Percentiles rank a stretch among this genome's conserved stretches.
Evolutionary conservation across 2,888 invertebrate genomes (phyloP).

Genomic region (Congeria kusceri): DNA sequence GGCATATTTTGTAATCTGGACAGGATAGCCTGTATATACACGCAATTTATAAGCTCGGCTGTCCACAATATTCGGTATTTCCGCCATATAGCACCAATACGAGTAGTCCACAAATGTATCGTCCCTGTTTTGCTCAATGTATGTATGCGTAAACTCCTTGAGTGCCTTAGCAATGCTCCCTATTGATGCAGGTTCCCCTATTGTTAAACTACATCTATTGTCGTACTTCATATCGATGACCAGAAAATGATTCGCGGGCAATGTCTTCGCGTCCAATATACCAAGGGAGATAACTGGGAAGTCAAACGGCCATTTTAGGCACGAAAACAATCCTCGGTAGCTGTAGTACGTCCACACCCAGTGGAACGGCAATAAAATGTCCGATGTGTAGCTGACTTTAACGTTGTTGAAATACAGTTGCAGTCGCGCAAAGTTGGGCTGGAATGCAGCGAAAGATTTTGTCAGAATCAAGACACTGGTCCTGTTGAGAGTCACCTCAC

Average conservation of each 20-base stretch:
- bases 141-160: conserved; percentile 26
- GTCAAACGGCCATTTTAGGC: no score
- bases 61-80: conserved; percentile 32
- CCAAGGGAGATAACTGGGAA: no score
- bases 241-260: background rate
- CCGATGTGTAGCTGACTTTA: background rate
- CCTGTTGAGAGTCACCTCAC: conserved; percentile 21
- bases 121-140: conserved; percentile 7
- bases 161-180: conserved; percentile 24
- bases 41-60: conserved; percentile 31
- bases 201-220: conserved; percentile 21
- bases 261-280: no score
- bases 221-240: conserved; percentile 16
- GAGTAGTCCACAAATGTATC: conserved; percentile 18
- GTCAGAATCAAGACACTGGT: conserved; percentile 22
- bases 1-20: conserved; percentile 42
- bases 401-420: conserved; percentile 8
- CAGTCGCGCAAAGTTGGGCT: conserved; percentile 31
- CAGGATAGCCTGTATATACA: conserved; percentile 36
- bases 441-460: conserved; percentile 12
- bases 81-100: conserved; percentile 40
- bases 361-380: no score
- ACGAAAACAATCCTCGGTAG: no score
- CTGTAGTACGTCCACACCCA: no score
- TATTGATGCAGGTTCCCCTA: conserved; percentile 28